A percentile compares a stretch with the other conserved stretches of the same genome.
Evolutionary conservation across 2,113 vertebrate species (phyloP).

Genomic region (Chaetops frenatus): DNA sequence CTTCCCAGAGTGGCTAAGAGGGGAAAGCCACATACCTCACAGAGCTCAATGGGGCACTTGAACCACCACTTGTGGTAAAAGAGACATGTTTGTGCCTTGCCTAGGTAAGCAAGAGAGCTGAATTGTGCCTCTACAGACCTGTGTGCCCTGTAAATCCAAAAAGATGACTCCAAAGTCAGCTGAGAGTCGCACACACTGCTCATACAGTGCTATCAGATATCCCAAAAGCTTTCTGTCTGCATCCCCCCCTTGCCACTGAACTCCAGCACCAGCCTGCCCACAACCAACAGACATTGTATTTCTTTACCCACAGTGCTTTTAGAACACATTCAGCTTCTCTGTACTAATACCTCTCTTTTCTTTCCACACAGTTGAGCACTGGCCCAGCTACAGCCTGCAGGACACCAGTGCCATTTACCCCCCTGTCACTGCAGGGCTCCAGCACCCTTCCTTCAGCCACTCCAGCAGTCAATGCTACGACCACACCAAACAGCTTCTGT

Average conservation of each 20-base stretch:
- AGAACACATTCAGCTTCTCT: not conserved
- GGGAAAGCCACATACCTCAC: not conserved
- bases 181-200: not conserved
- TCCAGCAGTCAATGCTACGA: not conserved
- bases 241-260: not conserved
- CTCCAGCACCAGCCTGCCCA: not conserved
- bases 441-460: not conserved
- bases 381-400: not conserved
- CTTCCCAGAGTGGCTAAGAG: fast-evolving
- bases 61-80: not conserved
- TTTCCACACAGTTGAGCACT: not conserved
- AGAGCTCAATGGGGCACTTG: not conserved
- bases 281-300: not conserved
- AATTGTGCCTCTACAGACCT: not conserved
- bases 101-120: not conserved
- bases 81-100: not conserved
- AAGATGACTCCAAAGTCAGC: not conserved
- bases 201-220: fast-evolving
- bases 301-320: fast-evolving
- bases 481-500: not conserved
- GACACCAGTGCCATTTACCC: not conserved
- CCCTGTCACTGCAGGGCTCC: fast-evolving
- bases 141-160: not conserved
- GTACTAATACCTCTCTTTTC: not conserved
- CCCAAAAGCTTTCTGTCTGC: not conserved